Evolutionary conservation across 2,113 vertebrate genomes (phyloP), one percentile per base, ranked within the genome.

Genomic region (Scartelaos histophorus): DNA sequence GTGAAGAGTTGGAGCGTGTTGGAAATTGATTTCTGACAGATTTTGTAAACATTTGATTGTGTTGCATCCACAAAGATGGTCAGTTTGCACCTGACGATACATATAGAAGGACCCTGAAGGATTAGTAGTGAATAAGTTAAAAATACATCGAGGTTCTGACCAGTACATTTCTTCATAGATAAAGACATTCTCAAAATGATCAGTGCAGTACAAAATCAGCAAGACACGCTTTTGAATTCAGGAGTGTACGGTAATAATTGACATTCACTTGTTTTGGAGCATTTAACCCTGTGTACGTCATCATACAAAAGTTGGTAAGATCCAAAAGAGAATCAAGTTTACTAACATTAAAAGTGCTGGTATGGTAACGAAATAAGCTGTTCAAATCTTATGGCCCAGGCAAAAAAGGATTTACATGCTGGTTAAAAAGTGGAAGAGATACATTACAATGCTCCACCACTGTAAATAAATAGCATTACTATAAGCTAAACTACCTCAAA

Each of bases 1-100:
- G 91, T 92, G 93, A 86, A 89, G 89, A 85, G 92, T 93, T 85
- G 81, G 85, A 74, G 83, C 75, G 24, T 45, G 21, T 66, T 46
- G 38, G 62, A 66, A 24, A 66, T 35, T 38, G 17, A 35, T 71
- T 77, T 75, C 62, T 83, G 81, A 61, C 51, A 70, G 71, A 35
- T 22, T 71, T 80, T 89, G 87, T 90, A 90, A 91, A 89, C 87
- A 88, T 11, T 84, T 61, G 45, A 53, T 76, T 80, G 71, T 73
- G 79, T 85, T 85, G 85, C 84, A 86, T 85, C 66, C 35, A 80
- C 80, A 71, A 73, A 69, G 77, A 81, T 56, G 72, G 66, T 72
- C n/a, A 60, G 35, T 67, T 82, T 83, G 74, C 73, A 78, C 70
- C 85, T 85, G 79, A 83, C 75, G 69, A 70, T 75, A 86, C 67